Evolutionary conservation across 2,888 invertebrate species (phyloP).

Genomic region (Drosophila atroscutellata): DNA sequence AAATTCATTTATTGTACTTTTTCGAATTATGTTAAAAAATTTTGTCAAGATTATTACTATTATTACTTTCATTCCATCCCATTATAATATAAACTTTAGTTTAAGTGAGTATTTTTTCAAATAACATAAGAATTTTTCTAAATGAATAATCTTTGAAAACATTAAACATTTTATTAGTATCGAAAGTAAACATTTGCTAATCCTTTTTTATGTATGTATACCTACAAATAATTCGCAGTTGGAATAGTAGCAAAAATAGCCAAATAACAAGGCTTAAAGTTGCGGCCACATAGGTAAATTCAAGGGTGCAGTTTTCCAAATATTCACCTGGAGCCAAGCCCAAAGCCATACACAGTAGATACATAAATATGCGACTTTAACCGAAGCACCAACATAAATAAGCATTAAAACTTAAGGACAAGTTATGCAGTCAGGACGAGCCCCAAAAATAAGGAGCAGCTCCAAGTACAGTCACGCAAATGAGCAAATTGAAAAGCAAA

Average conservation of each 20-base stretch:
- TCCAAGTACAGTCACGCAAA: slow-evolving; percentile 51
- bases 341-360: slow-evolving; percentile 3
- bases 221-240: slow-evolving; percentile 13
- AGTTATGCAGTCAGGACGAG: slow-evolving; percentile 24
- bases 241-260: slow-evolving; percentile 17
- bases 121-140: neutral
- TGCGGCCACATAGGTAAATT: slow-evolving; percentile 4
- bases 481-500: slow-evolving; percentile 47
- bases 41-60: neutral
- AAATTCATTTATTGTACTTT: neutral
- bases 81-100: too few relatives aligned
- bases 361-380: slow-evolving; percentile 41
- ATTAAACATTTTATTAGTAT: neutral
- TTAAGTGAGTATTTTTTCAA: neutral
- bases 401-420: slow-evolving; percentile 55
- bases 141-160: neutral
- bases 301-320: slow-evolving; percentile 7
- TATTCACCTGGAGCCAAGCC: slow-evolving; percentile 23
- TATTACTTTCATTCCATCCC: too few relatives aligned
- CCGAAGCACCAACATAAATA: slow-evolving; percentile 50
- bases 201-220: neutral
- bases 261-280: slow-evolving; percentile 9
- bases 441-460: slow-evolving; percentile 14
- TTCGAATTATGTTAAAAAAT: neutral
- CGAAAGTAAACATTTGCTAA: neutral